Evolutionary conservation across 1,140 invertebrate genomes (phyloP).

Genomic region (Drosophila kepulauana): DNA sequence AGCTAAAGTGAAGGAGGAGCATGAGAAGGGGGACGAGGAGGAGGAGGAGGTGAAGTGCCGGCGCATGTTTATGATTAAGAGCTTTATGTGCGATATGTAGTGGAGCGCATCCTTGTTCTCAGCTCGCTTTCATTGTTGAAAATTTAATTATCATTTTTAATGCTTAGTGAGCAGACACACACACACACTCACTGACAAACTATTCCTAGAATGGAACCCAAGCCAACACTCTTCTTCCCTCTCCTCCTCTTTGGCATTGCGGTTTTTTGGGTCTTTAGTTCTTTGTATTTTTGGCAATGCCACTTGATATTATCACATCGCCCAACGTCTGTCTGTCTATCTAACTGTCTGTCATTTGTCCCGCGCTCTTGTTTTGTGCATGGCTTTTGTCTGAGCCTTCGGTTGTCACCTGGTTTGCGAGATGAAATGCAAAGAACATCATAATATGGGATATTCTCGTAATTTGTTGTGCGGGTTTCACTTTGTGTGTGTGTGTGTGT

Average conservation of each 20-base stretch:
- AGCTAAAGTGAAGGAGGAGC: background rate
- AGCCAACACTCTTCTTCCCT: background rate
- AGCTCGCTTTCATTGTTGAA: constrained; percentile 77
- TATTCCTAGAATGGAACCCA: constrained; percentile 56
- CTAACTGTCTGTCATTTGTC: constrained; percentile 9
- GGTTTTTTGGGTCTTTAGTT: constrained; percentile 50
- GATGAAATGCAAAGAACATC: constrained; percentile 56
- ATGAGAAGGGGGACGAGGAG: background rate
- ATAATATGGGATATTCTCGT: constrained; percentile 66
- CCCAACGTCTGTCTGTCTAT: constrained; percentile 33
- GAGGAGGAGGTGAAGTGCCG: constrained; percentile 70
- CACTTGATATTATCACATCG: constrained; percentile 78
- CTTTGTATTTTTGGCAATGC: constrained; percentile 62
- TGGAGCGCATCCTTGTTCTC: constrained; percentile 52
- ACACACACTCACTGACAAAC: background rate
- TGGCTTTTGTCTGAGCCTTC: constrained; percentile 55
- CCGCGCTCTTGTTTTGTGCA: constrained; percentile 4
- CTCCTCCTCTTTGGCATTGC: constrained; percentile 26
- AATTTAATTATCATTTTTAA: constrained; percentile 83
- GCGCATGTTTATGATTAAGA: constrained; percentile 83
- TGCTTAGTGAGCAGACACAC: constrained; percentile 70
- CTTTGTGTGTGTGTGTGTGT: constrained; percentile 3
- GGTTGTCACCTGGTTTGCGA: constrained; percentile 65
- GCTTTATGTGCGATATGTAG: constrained; percentile 56
- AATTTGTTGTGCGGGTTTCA: constrained; percentile 57